phyloP scores from a whole-genome alignment of 2,797 vertebrate species.

The Platyrinchus mystaceus region DNA sequence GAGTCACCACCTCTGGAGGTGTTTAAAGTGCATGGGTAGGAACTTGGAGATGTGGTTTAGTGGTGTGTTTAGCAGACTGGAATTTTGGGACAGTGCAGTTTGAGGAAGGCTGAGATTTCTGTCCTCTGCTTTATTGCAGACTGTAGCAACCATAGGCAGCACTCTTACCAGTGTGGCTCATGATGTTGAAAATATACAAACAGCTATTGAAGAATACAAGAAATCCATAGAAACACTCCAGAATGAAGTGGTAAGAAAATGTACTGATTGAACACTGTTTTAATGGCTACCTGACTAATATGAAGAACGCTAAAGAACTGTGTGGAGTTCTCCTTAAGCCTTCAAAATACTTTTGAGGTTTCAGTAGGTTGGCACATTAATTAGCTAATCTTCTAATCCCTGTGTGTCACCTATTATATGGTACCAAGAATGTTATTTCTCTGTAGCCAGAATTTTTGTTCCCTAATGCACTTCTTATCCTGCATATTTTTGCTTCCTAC shows the following conservation, averaged over 20 bases:
- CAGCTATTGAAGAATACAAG: slow-evolving; percentile 84
- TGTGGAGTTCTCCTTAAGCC: neutral
- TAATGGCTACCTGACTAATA: neutral
- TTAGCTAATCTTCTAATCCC: neutral
- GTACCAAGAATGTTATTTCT: neutral
- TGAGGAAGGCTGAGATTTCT: neutral
- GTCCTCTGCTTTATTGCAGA: slow-evolving; percentile 75
- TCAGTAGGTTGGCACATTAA: neutral
- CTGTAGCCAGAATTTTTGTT: neutral
- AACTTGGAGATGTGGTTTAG: neutral
- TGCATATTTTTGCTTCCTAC: neutral
- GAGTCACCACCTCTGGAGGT: neutral
- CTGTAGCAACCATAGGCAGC: slow-evolving; percentile 93
- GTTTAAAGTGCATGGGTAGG: neutral
- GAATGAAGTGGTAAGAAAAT: slow-evolving; percentile 74
- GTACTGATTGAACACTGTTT: neutral
- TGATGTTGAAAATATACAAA: slow-evolving; percentile 89
- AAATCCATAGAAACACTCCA: slow-evolving; percentile 78
- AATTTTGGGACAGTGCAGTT: neutral
- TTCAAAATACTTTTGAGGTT: neutral
- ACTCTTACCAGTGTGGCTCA: slow-evolving; percentile 93
- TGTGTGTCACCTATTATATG: neutral
- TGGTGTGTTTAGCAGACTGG: neutral
- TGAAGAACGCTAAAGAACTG: neutral
- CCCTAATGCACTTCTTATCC: neutral